A percentile compares a stretch with the other conserved stretches of the same genome.
Conservation (phyloP, 2,797 vertebrate species). For the Mastacembelus armatus region DNA sequence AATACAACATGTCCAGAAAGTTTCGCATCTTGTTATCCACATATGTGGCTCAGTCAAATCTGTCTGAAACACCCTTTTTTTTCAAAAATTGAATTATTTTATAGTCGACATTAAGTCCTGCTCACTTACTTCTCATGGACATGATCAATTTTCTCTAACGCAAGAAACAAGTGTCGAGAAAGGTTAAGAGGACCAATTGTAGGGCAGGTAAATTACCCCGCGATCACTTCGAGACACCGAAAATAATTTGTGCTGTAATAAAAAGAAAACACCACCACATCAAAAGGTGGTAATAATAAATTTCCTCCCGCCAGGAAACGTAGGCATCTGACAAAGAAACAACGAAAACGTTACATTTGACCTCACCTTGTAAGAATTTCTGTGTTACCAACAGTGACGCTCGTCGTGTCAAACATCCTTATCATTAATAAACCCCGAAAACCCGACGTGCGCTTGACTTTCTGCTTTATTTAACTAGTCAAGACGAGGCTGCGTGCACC, state of each 20-base stretch:
- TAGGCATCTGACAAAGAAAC: constrained; percentile 38
- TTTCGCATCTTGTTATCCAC: not conserved
- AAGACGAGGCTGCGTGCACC: too few relatives aligned
- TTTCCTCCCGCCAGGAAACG: constrained; percentile 19
- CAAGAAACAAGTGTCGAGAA: not conserved
- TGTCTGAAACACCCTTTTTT: too few relatives aligned
- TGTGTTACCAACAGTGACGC: not conserved
- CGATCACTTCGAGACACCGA: not conserved
- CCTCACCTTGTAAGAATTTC: not conserved
- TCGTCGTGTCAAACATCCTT: constrained; percentile 2
- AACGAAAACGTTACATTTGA: not conserved
- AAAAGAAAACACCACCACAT: not conserved
- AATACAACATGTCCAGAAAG: not conserved
- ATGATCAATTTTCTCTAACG: not conserved
- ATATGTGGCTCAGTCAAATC: not conserved
- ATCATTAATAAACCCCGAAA: not conserved
- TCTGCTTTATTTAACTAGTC: not conserved
- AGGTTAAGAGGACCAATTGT: not conserved
- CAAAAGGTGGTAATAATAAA: constrained; percentile 17
- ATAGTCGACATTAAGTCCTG: not conserved
- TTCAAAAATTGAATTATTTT: not conserved
- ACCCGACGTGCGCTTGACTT: not conserved
- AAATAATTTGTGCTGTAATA: not conserved
- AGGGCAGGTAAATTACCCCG: not conserved
- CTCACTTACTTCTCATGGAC: not conserved